Evolutionary conservation across 2,113 vertebrate genomes (phyloP).

Genomic region (Centrocercus urophasianus): DNA sequence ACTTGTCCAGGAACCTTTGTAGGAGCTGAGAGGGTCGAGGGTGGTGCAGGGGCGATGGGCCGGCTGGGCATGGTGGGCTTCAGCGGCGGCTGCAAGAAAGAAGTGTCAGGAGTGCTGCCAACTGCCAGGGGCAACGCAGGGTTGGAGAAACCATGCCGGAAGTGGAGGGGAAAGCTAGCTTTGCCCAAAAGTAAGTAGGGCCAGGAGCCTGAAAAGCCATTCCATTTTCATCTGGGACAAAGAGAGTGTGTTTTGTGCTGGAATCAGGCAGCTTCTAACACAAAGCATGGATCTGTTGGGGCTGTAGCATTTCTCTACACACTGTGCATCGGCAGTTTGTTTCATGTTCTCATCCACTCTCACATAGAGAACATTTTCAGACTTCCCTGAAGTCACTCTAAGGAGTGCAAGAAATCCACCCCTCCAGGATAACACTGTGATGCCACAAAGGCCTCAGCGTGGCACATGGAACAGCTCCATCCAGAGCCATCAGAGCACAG

Average conservation of each 20-base stretch:
- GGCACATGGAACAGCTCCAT: background rate
- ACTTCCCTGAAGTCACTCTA: background rate
- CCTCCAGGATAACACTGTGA: background rate
- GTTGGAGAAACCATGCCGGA: background rate
- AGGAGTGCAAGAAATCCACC: background rate
- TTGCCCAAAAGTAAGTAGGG: background rate
- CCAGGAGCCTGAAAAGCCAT: background rate
- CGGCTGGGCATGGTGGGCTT: conserved; percentile 94
- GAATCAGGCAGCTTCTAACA: background rate
- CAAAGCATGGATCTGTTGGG: background rate
- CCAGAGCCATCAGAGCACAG: background rate
- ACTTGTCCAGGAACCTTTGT: conserved; percentile 93
- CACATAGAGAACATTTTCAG: background rate
- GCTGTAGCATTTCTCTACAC: background rate
- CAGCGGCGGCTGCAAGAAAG: conserved; percentile 83
- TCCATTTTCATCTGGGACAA: background rate
- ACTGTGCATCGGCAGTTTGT: background rate
- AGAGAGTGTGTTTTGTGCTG: background rate
- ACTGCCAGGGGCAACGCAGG: background rate
- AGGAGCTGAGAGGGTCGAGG: conserved; percentile 87
- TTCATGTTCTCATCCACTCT: background rate
- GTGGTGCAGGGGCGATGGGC: conserved; percentile 96
- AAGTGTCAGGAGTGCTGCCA: background rate
- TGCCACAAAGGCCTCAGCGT: background rate
- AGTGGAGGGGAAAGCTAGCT: background rate